Percentiles rank a stretch among this genome's conserved stretches.
Conservation (phyloP, 1,140 invertebrate genomes). For the Sitodiplosis mosellana region DNA sequence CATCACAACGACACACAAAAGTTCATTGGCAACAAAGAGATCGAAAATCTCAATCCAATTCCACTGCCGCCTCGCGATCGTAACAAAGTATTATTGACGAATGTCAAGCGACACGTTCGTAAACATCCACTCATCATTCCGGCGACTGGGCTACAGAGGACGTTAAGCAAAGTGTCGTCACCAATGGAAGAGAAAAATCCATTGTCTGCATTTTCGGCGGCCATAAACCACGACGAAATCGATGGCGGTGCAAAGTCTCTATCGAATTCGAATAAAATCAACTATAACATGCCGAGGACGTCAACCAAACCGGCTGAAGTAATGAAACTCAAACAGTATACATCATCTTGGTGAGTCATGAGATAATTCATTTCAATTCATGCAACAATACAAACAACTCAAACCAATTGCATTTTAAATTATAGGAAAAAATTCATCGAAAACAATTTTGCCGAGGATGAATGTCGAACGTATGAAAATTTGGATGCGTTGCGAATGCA, state of each 20-base stretch:
- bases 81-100: conserved; percentile 41
- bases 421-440: background rate
- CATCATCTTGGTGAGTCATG: no score
- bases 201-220: background rate
- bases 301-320: no score
- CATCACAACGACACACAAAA: background rate
- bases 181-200: conserved; percentile 10
- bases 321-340: no score
- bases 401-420: no score
- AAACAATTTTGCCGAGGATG: background rate
- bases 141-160: conserved; percentile 36
- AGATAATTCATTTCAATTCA: no score
- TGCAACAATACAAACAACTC: no score
- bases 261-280: background rate
- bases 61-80: conserved; percentile 70
- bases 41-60: conserved; percentile 44
- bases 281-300: no score
- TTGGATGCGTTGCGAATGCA: conserved; percentile 9
- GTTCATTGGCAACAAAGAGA: conserved; percentile 5
- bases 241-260: background rate
- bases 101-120: conserved; percentile 54
- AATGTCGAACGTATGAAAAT: conserved; percentile 17
- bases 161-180: conserved; percentile 36
- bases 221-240: background rate
- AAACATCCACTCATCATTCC: conserved; percentile 80